Conservation (phyloP, 2,888 invertebrate species). For the Sesia bembeciformis region DNA sequence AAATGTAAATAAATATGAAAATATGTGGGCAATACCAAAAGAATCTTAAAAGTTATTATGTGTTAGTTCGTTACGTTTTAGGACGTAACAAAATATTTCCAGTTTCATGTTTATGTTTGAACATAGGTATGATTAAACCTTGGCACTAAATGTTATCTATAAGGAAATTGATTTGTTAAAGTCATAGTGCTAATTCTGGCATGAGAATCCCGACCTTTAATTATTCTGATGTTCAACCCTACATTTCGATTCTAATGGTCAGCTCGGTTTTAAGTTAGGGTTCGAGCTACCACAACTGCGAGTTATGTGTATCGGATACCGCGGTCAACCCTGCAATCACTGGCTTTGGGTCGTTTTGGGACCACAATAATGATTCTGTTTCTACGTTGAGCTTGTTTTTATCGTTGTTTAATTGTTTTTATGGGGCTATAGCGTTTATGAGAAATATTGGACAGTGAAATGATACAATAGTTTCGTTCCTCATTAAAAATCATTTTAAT, state of each 20-base stretch:
- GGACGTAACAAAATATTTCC: too few relatives aligned
- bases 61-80: too few relatives aligned
- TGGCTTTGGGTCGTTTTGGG: slow-evolving; percentile 16
- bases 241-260: slow-evolving; percentile 35
- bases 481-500: too few relatives aligned
- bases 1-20: too few relatives aligned
- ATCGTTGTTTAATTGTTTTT: slow-evolving; percentile 51
- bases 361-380: slow-evolving; percentile 19
- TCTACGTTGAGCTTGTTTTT: slow-evolving; percentile 12
- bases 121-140: too few relatives aligned
- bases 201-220: too few relatives aligned
- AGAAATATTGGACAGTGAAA: not conserved
- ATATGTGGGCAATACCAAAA: too few relatives aligned
- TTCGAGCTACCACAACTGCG: slow-evolving; percentile 34
- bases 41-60: too few relatives aligned
- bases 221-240: slow-evolving; percentile 28
- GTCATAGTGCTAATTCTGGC: too few relatives aligned
- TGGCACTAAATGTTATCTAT: not conserved
- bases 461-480: not conserved
- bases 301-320: slow-evolving; percentile 39
- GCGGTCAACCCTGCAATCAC: slow-evolving; percentile 43
- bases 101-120: too few relatives aligned
- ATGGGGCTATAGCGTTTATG: slow-evolving; percentile 15
- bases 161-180: not conserved
- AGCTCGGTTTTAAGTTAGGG: slow-evolving; percentile 31